Evolutionary conservation across 2,113 vertebrate genomes (phyloP), one percentile per base, ranked within the genome.

Genomic region (Alosa alosa): DNA sequence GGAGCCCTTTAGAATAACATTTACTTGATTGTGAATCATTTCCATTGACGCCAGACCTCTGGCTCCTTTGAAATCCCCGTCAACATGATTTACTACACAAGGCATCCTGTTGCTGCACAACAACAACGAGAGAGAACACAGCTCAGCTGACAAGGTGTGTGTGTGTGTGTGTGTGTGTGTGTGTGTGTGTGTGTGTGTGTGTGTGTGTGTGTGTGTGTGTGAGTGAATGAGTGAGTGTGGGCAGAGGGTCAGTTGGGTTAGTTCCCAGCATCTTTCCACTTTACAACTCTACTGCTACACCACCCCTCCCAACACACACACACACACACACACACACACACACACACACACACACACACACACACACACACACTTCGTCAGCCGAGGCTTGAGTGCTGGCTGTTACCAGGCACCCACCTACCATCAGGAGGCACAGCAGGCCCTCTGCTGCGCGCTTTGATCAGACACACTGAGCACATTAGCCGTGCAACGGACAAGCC

Each of bases 391-490:
- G 88, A 82, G 85, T 15, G 11, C 88, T 82, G 88, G 52, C 81
- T 87, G 89, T 91, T 91, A 92, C 87, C 88, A 88, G 83, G 88
- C 5, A 84, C 83, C 87, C 89, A 87, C 89, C 84, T 44, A 87
- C 86, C 90, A 89, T 87, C 88, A 22, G 84, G 55, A 84, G 81
- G 47, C 84, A 81, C 86, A 20, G 72, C 55, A 15, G 90, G 88
- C 89, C 89, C 57, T 89, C 86, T 88, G 88, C 84, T 68, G 84
- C 85, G 83, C n/a, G 47, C 86, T 90, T 90, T 90, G 90, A 91
- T 90, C 88, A 90, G 81, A 90, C 88, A 41, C 88, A 39, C 6
- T 15, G 39, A 22, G 9, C 83, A 45, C 83, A 47, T 64, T 78
- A 78, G 72, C n/a, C 64, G 10, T 15, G 36, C 31, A 4, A 78